Evolutionary conservation across 53 echinoderm and acorn worm species (phyloP).

Genomic region (Zoroaster sp.): DNA sequence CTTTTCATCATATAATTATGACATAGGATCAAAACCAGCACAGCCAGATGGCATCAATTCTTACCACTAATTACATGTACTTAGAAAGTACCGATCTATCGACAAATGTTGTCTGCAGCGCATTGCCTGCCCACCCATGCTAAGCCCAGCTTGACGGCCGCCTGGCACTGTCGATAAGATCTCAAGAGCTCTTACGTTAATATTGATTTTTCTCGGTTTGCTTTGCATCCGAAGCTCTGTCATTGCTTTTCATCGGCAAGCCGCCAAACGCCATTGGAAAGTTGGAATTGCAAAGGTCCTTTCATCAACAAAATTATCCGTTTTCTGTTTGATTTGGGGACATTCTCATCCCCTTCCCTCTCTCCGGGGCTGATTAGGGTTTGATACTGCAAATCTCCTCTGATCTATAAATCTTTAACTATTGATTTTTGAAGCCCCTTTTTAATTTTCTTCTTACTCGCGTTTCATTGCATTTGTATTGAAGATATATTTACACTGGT

Average conservation of each 20-base stretch:
- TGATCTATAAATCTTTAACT: background rate
- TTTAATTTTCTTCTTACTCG: background rate
- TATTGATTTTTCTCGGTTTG: constrained; percentile 28
- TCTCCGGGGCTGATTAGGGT: background rate
- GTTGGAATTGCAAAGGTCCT: background rate
- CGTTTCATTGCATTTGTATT: background rate
- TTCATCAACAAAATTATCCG: background rate
- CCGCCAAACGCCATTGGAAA: background rate
- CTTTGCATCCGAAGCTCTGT: background rate
- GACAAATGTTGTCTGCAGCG: background rate
- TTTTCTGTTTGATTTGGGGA: background rate
- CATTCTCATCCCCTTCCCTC: background rate
- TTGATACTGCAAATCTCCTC: background rate
- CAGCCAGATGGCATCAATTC: constrained; percentile 4
- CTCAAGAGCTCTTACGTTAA: constrained; percentile 36
- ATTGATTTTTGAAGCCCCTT: background rate
- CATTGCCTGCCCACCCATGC: constrained; percentile 7
- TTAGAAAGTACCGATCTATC: background rate
- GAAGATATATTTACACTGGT: too few species aligned
- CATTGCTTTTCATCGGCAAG: background rate
- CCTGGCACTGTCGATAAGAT: constrained; percentile 17
- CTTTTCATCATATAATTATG: background rate
- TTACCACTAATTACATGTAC: background rate
- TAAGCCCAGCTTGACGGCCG: constrained; percentile 12
- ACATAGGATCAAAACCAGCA: background rate